These are phyloP conservation scores for Zosterops lateralis DNA, from an alignment of 2,113 vertebrate species.

Conservation along the genomic window DNA sequence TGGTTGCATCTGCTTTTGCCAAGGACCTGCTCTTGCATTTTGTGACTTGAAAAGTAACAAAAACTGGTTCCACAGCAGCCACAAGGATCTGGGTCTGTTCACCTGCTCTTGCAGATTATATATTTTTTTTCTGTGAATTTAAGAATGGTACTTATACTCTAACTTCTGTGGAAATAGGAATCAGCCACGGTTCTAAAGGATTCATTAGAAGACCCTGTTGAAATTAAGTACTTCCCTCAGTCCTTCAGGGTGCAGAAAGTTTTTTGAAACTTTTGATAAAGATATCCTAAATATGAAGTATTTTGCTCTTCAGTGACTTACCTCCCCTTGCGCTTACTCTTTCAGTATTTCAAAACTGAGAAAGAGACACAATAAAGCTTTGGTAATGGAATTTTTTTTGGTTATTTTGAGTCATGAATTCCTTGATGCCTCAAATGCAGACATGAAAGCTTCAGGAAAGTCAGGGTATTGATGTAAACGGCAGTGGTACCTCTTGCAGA, in stretches of 20 bases:
- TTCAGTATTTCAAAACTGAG: neutral
- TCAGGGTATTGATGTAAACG: neutral
- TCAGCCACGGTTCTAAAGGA: neutral
- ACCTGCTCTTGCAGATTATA: neutral
- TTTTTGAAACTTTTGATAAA: neutral
- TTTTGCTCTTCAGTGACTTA: neutral
- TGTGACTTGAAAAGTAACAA: neutral
- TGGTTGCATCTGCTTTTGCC: neutral
- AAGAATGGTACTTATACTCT: neutral
- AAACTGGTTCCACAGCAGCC: neutral
- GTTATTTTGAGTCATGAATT: neutral
- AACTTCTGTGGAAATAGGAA: accelerated
- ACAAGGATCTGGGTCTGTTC: accelerated
- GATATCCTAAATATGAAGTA: neutral
- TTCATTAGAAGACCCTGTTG: neutral
- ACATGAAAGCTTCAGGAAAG: neutral
- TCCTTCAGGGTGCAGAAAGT: neutral
- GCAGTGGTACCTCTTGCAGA: neutral
- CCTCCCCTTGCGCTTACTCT: neutral
- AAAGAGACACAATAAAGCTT: neutral
- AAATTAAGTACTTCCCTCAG: neutral
- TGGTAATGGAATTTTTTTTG: neutral
- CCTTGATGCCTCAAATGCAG: neutral
- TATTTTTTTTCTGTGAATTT: neutral
- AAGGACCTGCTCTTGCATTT: neutral